Percentiles rank a stretch among this genome's conserved stretches.
Evolutionary conservation across 2,888 invertebrate genomes (phyloP).

Genomic region (Sylvicola fuscatus): DNA sequence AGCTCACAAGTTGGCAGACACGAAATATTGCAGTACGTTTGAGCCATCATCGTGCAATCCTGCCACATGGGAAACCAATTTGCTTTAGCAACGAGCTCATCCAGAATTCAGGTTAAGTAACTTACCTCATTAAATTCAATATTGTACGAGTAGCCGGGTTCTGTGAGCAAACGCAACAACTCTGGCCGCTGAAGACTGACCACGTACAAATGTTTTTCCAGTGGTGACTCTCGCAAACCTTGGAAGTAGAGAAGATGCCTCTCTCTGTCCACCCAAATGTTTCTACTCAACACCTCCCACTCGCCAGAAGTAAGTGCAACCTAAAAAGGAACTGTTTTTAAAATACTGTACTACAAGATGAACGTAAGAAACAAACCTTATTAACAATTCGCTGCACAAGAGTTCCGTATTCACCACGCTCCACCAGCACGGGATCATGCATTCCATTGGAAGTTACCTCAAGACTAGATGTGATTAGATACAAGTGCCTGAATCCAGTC

Average conservation of each 20-base stretch:
- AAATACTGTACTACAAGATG: slow-evolving; percentile 23
- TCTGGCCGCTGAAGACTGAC: slow-evolving; percentile 52
- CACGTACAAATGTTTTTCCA: slow-evolving; percentile 85
- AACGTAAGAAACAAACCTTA: slow-evolving; percentile 21
- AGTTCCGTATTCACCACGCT: slow-evolving; percentile 20
- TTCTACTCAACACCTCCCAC: slow-evolving; percentile 79
- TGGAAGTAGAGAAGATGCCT: slow-evolving; percentile 75
- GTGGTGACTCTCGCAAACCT: slow-evolving; percentile 71
- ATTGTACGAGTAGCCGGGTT: slow-evolving; percentile 67
- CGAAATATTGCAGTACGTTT: slow-evolving; percentile 66
- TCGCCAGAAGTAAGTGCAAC: slow-evolving; percentile 68
- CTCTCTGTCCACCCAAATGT: slow-evolving; percentile 70
- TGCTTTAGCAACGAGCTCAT: too few species aligned
- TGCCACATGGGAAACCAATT: slow-evolving; percentile 18
- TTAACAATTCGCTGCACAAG: slow-evolving; percentile 40
- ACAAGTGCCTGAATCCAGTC: slow-evolving; percentile 74
- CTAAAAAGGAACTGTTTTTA: slow-evolving; percentile 13
- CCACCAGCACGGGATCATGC: slow-evolving; percentile 21
- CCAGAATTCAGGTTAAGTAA: slow-evolving; percentile 1
- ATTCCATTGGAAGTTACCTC: slow-evolving; percentile 32
- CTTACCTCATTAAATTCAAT: slow-evolving; percentile 58
- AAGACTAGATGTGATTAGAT: slow-evolving; percentile 48
- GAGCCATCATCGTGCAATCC: slow-evolving; percentile 62
- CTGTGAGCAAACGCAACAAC: slow-evolving; percentile 54
- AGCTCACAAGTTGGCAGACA: slow-evolving; percentile 61